These are phyloP conservation scores for Agrilus biguttatus DNA, from an alignment of 2,888 invertebrate genomes.

Conservation along the genomic window DNA sequence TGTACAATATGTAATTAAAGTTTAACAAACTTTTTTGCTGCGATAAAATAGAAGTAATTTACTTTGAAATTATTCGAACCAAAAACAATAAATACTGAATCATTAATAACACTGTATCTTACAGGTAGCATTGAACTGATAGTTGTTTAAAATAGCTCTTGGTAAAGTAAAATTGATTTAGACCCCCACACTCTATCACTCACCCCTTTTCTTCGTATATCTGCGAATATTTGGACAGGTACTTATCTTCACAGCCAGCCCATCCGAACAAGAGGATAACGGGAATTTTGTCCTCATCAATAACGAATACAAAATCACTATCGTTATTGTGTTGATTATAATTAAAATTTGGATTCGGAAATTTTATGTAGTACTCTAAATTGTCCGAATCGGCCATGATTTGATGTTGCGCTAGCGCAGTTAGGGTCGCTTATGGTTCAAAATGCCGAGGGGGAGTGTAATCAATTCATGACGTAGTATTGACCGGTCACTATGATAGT, in stretches of 20 bases:
- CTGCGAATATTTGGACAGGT: slow-evolving; percentile 62
- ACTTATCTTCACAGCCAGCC: slow-evolving; percentile 67
- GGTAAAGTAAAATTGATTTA: neutral
- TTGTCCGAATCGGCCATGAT: slow-evolving; percentile 31
- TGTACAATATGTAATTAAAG: too few species aligned
- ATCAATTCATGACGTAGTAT: too few species aligned
- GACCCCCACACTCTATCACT: slow-evolving; percentile 14
- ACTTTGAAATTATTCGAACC: neutral
- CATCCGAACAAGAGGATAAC: slow-evolving; percentile 62
- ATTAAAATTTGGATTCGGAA: slow-evolving; percentile 38
- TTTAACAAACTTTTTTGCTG: too few species aligned
- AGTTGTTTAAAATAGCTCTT: neutral
- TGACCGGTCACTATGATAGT: too few species aligned
- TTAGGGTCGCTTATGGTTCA: too few species aligned
- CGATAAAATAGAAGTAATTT: neutral
- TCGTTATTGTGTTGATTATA: slow-evolving; percentile 25
- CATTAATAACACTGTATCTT: too few species aligned
- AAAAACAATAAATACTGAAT: too few species aligned
- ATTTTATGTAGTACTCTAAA: slow-evolving; percentile 47
- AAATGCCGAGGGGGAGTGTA: too few species aligned
- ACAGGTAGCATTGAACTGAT: too few species aligned
- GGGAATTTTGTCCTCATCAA: slow-evolving; percentile 47
- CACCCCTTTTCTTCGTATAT: slow-evolving; percentile 65
- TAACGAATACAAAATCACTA: slow-evolving; percentile 40
- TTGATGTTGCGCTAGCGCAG: neutral